Conservation (phyloP, 2,113 vertebrate species). For the chimpanzee (Pan troglodytes) region NHGRI_mPanTro3-v2.1_pri NC_072411.2:97385501-97386000, state of each 20-base stretch:
- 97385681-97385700: not conserved
- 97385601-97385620: not conserved
- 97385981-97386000: not conserved
- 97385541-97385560: not conserved
- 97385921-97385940: not conserved
- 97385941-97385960: not conserved
- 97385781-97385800: constrained; percentile 21
- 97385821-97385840: not conserved
- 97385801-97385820: not conserved
- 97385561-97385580: not conserved
- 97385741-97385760: not conserved
- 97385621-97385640: not conserved
- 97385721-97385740: not conserved
- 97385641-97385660: constrained; percentile 1
- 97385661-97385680: not conserved
- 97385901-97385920: not conserved
- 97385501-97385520: not conserved
- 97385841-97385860: not conserved
- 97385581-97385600: not conserved
- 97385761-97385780: not conserved
- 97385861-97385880: not conserved
- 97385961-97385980: not conserved
- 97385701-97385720: constrained; percentile 35
- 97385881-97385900: not conserved
- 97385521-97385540: not conserved